Conservation (phyloP, 2,888 invertebrate genomes). For the Melitaea athalia region DNA sequence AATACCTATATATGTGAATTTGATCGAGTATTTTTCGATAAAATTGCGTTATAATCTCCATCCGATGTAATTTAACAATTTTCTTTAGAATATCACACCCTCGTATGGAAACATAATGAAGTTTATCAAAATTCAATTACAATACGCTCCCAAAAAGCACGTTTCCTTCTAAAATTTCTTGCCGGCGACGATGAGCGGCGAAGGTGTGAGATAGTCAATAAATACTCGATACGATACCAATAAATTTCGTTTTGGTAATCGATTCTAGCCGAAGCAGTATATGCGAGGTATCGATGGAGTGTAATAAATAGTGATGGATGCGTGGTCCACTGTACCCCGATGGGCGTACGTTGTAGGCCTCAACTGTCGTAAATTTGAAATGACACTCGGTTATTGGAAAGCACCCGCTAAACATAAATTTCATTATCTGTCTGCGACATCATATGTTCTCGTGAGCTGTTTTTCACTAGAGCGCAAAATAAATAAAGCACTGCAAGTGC, state of each 20-base stretch:
- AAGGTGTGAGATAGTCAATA: conserved; percentile 41
- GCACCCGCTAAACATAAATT: conserved; percentile 49
- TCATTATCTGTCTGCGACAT: conserved; percentile 50
- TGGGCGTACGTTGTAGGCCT: conserved; percentile 30
- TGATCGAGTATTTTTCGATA: not conserved
- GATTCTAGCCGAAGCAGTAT: conserved; percentile 40
- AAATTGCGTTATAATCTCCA: conserved; percentile 6
- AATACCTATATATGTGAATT: not conserved
- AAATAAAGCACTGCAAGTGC: not conserved
- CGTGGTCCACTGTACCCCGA: conserved; percentile 31
- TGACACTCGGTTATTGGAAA: conserved; percentile 49
- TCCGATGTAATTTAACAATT: conserved; percentile 15
- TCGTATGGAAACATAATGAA: conserved; percentile 34
- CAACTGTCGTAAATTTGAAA: conserved; percentile 56
- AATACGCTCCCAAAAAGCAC: conserved; percentile 29
- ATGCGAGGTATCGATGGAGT: conserved; percentile 35
- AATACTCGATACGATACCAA: conserved; percentile 40
- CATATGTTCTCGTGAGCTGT: conserved; percentile 29
- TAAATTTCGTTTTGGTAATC: conserved; percentile 43
- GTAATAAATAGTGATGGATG: conserved; percentile 56
- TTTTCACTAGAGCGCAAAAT: conserved; percentile 3
- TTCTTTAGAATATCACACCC: conserved; percentile 19
- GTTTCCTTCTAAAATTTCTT: conserved; percentile 34
- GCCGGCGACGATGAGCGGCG: conserved; percentile 32
- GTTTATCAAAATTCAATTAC: conserved; percentile 35